Base-by-base conservation (phyloP, 1,140 invertebrate species). In the Ctenoplectra terminalis region DNA sequence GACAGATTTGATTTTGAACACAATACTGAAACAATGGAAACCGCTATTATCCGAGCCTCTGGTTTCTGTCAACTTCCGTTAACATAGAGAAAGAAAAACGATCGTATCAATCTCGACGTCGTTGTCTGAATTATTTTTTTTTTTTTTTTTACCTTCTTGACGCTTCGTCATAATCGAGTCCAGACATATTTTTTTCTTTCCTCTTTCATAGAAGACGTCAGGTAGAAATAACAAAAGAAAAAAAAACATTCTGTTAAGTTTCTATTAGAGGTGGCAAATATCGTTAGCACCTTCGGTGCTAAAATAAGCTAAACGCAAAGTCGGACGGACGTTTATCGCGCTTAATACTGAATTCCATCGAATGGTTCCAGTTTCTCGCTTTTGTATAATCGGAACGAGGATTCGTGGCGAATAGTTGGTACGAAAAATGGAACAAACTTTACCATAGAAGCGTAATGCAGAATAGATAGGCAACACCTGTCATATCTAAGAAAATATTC, bases 351-450 rank as follows among this genome's bases (percentile, higher is more conserved):
- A 74, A 75, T 15, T 23, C 46, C n/a, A 17, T n/a, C 56, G 1
- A 2, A 13, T n/a, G 48, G 5, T 34, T 17, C 7, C 1, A 46
- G 7, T 61, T 74, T 48, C 43, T 91, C 90, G 9, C 13, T 17
- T 52, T 89, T 89, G 86, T 74, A 60, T 76, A 74, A 86, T 69
- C 85, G 85, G 87, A 88, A 58, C 89, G 88, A 85, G 81, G 87
- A 54, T 83, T 86, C 23, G 17, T 4, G 37, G 26, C 23, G 20
- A 50, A 31, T n/a, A 31, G 11, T 34, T 52, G 13, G 5, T 29
- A 17, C 23, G 31, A 70, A 23, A 37, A 69, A 6, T 31, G 23
- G 11, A 50, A n/a, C 2, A 29, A 69, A 31, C 20, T 34, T 34
- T 15, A 52, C 17, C 20, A 4, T 43, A 1, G 29, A 23, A 48